Percentiles rank a stretch among this genome's conserved stretches.
These are phyloP conservation scores for Puffinus mauretanicus DNA, from an alignment of 2,113 vertebrate genomes.

Conservation along the genomic window DNA sequence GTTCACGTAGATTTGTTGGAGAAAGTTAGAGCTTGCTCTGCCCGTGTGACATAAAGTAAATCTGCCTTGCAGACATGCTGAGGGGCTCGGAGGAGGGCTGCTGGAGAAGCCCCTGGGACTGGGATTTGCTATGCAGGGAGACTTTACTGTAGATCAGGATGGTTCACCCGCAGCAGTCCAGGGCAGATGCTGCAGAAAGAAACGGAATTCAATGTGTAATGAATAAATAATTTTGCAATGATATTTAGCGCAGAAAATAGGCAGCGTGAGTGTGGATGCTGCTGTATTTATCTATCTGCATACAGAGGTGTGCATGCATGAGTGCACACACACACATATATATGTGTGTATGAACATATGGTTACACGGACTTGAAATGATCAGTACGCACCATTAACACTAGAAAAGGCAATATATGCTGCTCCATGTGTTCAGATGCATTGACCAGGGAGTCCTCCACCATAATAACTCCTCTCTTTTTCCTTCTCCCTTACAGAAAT, in stretches of 20 bases:
- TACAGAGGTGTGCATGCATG: neutral
- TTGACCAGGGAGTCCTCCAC: neutral
- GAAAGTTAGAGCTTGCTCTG: neutral
- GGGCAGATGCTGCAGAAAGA: neutral
- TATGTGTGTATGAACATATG: accelerated
- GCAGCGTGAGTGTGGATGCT: neutral
- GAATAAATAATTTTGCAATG: neutral
- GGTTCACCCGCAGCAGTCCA: neutral
- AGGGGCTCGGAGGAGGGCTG: neutral
- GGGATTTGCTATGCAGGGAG: neutral
- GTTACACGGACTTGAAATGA: neutral
- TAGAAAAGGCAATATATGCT: neutral
- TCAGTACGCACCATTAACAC: accelerated
- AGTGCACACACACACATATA: accelerated
- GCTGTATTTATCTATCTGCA: neutral
- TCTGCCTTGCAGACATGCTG: neutral
- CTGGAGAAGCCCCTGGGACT: neutral
- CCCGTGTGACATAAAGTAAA: neutral
- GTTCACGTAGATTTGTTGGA: accelerated
- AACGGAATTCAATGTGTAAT: neutral
- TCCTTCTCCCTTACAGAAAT: constrained; percentile 84
- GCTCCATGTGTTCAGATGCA: neutral
- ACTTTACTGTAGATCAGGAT: neutral
- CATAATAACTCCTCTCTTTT: neutral
- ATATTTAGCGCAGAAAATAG: neutral